Evolutionary conservation across 2,888 invertebrate genomes (phyloP).

Genomic region (Rhynchonema sp.): DNA sequence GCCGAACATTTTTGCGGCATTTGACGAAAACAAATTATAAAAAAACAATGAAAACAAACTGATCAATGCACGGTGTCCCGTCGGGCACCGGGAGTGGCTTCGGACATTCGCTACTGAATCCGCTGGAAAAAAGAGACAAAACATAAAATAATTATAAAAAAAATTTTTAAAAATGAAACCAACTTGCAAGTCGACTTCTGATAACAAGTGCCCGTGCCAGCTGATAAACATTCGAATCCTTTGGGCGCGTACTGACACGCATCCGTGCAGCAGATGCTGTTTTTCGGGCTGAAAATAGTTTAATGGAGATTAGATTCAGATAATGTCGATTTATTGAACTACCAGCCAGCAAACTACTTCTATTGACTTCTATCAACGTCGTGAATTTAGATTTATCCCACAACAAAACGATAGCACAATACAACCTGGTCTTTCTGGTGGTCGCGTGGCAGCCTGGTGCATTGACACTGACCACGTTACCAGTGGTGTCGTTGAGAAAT

Average conservation of each 20-base stretch:
- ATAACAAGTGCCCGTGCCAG: conserved; percentile 73
- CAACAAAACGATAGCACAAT: too few species aligned
- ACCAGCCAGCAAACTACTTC: too few species aligned
- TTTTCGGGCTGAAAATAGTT: conserved; percentile 86
- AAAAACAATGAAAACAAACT: conserved; percentile 15
- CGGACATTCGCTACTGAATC: conserved; percentile 55
- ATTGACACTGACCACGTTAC: too few species aligned
- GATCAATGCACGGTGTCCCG: conserved; percentile 65
- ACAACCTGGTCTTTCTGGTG: too few species aligned
- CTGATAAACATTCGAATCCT: conserved; percentile 50
- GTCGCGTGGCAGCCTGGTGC: too few species aligned
- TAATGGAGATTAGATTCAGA: too few species aligned
- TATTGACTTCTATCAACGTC: too few species aligned
- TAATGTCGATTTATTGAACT: too few species aligned
- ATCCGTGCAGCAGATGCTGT: conserved; percentile 70
- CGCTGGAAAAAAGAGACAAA: conserved; percentile 45
- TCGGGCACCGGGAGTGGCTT: conserved; percentile 66
- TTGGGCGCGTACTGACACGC: conserved; percentile 64
- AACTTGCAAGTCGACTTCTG: conserved; percentile 47
- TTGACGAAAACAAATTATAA: conserved; percentile 3
- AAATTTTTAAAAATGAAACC: conserved; percentile 4
- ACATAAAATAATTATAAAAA: too few species aligned
- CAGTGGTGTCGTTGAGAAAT: too few species aligned
- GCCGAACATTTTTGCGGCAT: background rate
- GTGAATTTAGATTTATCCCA: too few species aligned